phyloP scores from a whole-genome alignment of 2,113 vertebrate genomes.

The Salvelinus sp. region DNA sequence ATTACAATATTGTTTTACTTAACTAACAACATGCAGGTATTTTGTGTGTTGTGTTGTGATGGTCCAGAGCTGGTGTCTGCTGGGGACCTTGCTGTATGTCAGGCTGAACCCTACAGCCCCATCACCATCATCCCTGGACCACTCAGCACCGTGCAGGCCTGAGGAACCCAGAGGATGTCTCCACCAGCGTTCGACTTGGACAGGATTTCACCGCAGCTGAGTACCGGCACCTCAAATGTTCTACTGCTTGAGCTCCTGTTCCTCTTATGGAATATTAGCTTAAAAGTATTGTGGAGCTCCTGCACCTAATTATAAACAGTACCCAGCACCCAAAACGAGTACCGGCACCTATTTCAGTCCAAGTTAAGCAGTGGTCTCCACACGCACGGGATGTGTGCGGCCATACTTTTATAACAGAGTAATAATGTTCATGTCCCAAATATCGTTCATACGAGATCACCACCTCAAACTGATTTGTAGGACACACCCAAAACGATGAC shows the following conservation, averaged over 20 bases:
- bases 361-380: background rate
- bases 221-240: no score
- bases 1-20: no score
- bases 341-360: no score
- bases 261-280: no score
- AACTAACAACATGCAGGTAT: background rate
- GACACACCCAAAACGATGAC: background rate
- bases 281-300: no score
- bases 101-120: conserved; percentile 63
- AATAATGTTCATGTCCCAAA: conserved; percentile 2
- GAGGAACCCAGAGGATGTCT: no score
- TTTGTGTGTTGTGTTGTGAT: background rate
- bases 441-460: background rate
- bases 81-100: conserved; percentile 51
- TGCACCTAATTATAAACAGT: no score
- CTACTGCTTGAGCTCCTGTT: no score
- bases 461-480: background rate
- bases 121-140: conserved; percentile 53
- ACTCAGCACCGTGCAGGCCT: conserved; percentile 19
- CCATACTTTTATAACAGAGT: background rate
- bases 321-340: no score
- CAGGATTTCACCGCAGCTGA: no score
- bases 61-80: conserved; percentile 58
- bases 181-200: no score
- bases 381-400: background rate